Evolutionary conservation across 1,140 invertebrate species (phyloP).

Genomic region (Scaptomyza montana): DNA sequence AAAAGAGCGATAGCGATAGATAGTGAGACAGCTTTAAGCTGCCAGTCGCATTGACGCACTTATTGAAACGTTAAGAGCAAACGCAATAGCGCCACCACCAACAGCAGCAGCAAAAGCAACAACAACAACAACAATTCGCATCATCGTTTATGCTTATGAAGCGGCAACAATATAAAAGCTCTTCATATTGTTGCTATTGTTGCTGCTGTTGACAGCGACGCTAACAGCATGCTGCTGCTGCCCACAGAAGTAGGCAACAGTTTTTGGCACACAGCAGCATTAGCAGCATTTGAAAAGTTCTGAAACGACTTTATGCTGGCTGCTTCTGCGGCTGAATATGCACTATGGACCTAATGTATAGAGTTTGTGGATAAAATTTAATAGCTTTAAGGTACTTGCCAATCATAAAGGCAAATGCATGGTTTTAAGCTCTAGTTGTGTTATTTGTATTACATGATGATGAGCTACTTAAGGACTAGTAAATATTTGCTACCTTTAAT

Average conservation of each 20-base stretch:
- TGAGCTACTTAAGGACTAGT: too few species aligned
- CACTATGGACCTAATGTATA: not conserved
- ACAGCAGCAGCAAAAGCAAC: not conserved
- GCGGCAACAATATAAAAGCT: slow-evolving; percentile 18
- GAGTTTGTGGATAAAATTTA: not conserved
- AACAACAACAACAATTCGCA: slow-evolving; percentile 19
- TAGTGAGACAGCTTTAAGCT: slow-evolving; percentile 29
- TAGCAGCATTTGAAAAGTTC: slow-evolving; percentile 1
- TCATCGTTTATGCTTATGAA: slow-evolving; percentile 42
- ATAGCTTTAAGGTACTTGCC: too few species aligned
- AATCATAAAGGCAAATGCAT: too few species aligned
- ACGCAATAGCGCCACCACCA: slow-evolving; percentile 9
- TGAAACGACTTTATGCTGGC: slow-evolving; percentile 14
- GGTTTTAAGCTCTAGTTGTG: too few species aligned
- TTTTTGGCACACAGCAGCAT: slow-evolving; percentile 12
- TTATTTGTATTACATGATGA: too few species aligned
- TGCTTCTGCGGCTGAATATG: not conserved
- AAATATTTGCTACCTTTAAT: too few species aligned
- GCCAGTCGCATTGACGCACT: slow-evolving; percentile 52
- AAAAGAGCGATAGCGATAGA: not conserved
- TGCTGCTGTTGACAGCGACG: slow-evolving; percentile 5
- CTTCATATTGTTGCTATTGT: slow-evolving; percentile 6
- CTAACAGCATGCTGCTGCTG: slow-evolving; percentile 10
- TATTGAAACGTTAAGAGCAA: slow-evolving; percentile 57
- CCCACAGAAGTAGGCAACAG: slow-evolving; percentile 48